Percentiles rank a stretch among this genome's conserved stretches.
phyloP scores from a whole-genome alignment of 2,113 vertebrate species.

The Triplophysa rosa region DNA sequence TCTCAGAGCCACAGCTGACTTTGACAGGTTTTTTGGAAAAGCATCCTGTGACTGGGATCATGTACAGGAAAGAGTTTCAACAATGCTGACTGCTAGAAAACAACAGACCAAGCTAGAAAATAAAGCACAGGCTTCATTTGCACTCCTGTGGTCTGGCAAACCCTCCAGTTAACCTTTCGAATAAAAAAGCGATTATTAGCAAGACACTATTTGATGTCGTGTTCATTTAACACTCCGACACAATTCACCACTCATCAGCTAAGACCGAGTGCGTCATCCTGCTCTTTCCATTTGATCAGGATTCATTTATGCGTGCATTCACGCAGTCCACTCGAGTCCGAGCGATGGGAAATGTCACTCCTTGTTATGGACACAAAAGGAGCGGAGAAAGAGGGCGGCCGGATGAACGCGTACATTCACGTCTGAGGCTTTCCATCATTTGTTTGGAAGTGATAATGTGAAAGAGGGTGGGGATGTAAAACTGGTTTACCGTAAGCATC shows the following conservation, averaged over 20 bases:
- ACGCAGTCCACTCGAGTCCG: slow-evolving; percentile 47
- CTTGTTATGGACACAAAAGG: slow-evolving; percentile 33
- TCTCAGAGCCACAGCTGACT: neutral
- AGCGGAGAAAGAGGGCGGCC: neutral
- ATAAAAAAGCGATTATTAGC: slow-evolving; percentile 58
- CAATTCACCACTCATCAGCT: slow-evolving; percentile 25
- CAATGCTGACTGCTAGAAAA: neutral
- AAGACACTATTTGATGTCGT: slow-evolving; percentile 60
- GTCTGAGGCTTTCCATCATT: neutral
- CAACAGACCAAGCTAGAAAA: neutral
- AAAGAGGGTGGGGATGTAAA: neutral
- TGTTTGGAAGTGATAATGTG: neutral
- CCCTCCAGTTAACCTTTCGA: slow-evolving; percentile 52
- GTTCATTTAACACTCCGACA: slow-evolving; percentile 58
- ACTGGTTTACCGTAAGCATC: slow-evolving; percentile 81
- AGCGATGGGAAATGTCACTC: slow-evolving; percentile 54
- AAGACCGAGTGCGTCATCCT: slow-evolving; percentile 39
- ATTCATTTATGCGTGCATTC: slow-evolving; percentile 64
- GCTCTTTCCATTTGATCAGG: slow-evolving; percentile 54
- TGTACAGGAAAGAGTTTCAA: neutral
- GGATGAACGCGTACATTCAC: slow-evolving; percentile 34
- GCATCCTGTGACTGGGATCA: neutral
- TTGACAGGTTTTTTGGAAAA: neutral
- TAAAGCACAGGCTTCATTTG: slow-evolving; percentile 14
- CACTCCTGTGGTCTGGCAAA: slow-evolving; percentile 38